These are phyloP conservation scores for Tragelaphus strepsiceros DNA, from an alignment of 2,113 vertebrate genomes.

Conservation along the genomic window DNA sequence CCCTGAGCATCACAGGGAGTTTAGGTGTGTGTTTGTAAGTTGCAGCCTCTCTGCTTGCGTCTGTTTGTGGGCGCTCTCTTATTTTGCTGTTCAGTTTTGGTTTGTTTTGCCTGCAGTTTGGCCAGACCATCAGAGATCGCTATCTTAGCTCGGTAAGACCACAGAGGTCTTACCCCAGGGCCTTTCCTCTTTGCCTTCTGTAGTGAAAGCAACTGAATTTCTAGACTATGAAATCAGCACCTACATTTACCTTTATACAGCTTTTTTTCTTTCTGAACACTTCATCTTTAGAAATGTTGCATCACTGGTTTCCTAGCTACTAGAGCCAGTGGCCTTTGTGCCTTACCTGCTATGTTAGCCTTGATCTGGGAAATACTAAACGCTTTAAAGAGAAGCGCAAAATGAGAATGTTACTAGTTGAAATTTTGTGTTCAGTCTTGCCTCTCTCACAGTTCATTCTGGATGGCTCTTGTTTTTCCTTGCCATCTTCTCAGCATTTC, in stretches of 20 bases:
- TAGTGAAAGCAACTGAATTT: neutral
- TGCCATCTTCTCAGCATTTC: neutral
- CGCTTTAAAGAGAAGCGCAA: neutral
- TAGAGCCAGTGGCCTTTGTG: neutral
- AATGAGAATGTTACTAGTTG: neutral
- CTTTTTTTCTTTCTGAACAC: neutral
- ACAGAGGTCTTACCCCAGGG: neutral
- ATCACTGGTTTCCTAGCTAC: neutral
- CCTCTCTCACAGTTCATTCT: neutral
- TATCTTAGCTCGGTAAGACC: neutral
- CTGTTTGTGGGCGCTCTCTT: neutral
- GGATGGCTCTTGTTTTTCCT: neutral
- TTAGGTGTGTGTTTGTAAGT: neutral
- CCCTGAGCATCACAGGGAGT: neutral
- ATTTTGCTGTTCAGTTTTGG: neutral
- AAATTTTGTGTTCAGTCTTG: neutral
- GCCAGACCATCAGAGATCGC: neutral
- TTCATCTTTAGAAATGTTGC: neutral
- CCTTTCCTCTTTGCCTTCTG: neutral
- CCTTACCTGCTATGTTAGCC: neutral
- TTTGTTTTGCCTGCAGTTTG: neutral
- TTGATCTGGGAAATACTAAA: neutral
- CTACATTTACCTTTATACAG: neutral
- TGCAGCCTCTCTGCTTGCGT: neutral
- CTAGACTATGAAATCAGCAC: neutral